Conservation (phyloP, 2,797 vertebrate genomes). For the Liasis olivaceus region DNA sequence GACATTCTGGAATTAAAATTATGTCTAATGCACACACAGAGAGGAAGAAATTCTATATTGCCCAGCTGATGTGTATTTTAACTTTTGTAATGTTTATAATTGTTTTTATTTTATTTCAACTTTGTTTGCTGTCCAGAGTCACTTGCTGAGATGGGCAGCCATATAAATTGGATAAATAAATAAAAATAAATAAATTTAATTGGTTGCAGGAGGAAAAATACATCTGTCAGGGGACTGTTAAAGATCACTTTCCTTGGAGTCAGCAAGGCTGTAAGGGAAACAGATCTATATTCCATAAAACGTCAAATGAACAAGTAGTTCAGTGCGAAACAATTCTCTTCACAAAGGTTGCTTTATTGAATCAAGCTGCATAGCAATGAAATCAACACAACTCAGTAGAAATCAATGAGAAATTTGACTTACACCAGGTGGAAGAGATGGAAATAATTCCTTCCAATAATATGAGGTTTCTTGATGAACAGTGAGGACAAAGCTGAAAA, state of each 20-base stretch:
- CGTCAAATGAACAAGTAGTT: slow-evolving; percentile 36
- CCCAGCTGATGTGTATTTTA: neutral
- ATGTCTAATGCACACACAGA: slow-evolving; percentile 42
- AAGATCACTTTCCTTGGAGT: slow-evolving; percentile 59
- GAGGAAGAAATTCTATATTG: slow-evolving; percentile 40
- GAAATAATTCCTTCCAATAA: neutral
- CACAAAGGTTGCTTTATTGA: neutral
- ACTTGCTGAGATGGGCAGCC: neutral
- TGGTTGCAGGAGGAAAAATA: slow-evolving; percentile 59
- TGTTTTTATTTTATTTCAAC: neutral
- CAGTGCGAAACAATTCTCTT: neutral
- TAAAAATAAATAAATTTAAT: slow-evolving; percentile 48
- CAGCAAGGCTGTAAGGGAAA: slow-evolving; percentile 56
- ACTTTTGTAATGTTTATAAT: neutral
- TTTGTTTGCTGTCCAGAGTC: neutral
- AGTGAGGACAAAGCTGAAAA: neutral
- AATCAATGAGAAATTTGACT: neutral
- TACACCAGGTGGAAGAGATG: neutral
- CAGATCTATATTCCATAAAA: slow-evolving; percentile 59
- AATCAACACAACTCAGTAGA: neutral
- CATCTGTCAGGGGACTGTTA: slow-evolving; percentile 48
- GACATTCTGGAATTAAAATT: slow-evolving; percentile 60
- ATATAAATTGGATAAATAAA: neutral
- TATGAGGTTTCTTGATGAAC: neutral
- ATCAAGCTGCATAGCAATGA: rapidly evolving